Base-by-base conservation (phyloP, 2,113 vertebrate species). In the Perca flavescens region DNA sequence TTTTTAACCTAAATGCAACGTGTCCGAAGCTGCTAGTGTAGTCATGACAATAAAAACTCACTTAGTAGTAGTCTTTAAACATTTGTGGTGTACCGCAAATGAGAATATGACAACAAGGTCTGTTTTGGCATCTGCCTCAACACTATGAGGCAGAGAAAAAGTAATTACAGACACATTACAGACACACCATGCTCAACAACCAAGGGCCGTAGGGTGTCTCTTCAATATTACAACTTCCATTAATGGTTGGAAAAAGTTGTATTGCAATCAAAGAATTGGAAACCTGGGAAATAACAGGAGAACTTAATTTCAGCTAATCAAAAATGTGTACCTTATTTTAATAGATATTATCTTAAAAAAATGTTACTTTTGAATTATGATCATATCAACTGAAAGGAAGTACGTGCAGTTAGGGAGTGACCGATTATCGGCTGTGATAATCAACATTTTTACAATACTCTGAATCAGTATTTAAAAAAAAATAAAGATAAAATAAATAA, bases 151-250 rank as follows among this genome's bases (percentile, higher is more conserved):
- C 47, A 52, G 71, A 76, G 28, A 31, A 49, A 56, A 49, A 66
- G 65, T 54, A 67, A 74, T 61, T 65, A 70, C 46, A 53, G 31
- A 19, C 58, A 56, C 13, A 74, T 61, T 65, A 70, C 46, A 53
- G 31, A 19, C 58, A 56, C 13, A 14, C 25, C 36, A 71, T 25
- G 61, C 49, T 49, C 72, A 81, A 62, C 49, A 67, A 67, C 67
- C 61, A 73, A 10, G 19, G 15, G 40, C 6, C 1, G 15, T 11
- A 19, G 46, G 68, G 54, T 54, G 28, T 47, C 61, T 52, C 43
- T 60, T 40, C 16, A 46, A 74, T 61, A 62, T 61, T 25, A 53
- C 12, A 53, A 14, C 13, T 46, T 28, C 34, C 28, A 54, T 71
- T 60, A 75, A 52, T 47, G n/a, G 8, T 25, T 77, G 57, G 52